Evolutionary conservation across 2,888 invertebrate species (phyloP), one percentile per base, ranked within the genome.

Genomic region (Dolichopus griseipennis): DNA sequence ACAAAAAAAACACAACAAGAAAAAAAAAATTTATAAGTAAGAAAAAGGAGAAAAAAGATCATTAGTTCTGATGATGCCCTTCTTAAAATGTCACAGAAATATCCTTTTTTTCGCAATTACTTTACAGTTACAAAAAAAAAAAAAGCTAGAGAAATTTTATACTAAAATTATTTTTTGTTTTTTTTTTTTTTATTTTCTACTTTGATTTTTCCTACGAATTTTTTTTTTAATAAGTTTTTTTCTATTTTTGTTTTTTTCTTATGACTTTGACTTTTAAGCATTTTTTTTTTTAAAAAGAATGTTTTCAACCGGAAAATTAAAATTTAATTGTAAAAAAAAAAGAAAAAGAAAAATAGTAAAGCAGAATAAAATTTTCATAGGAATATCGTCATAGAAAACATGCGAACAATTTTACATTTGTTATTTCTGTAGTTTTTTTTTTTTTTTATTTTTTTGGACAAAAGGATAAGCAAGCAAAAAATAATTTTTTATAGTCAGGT

Each of bases 221-320:
- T 37, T 37, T 34, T 34, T 43, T 52, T n/a, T 52, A 12, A 15
- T 52, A 12, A n/a, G 27, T 27, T 41, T 52, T 52, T 52, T 52
- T 1, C 18, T 52, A 4, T 27, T 52, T 52, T 52, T 52, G 9
- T 37, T 37, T 7, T 52, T 52, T 52, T 52, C 3, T 52, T 52
- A 52, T 52, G 52, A 52, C 52, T 52, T 52, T 52, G 52, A 52
- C 52, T 52, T 52, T 52, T 52, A 52, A 15, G 15, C 15, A 52
- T 18, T 52, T 41, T 41, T 52, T 52, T 12, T 41, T 41, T 52
- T 52, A 1, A 52, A 52, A 52, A 52, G 52, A 52, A 52, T 52
- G 52, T 52, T 18, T 52, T 52, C 52, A 52, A 52, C 52, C 52
- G 52, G 52, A 52, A 52, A 52, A 52, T 52, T 52, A 52, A 52